Evolutionary conservation across 2,113 vertebrate species (phyloP).

Genomic region (Antechinus stuartii): DNA sequence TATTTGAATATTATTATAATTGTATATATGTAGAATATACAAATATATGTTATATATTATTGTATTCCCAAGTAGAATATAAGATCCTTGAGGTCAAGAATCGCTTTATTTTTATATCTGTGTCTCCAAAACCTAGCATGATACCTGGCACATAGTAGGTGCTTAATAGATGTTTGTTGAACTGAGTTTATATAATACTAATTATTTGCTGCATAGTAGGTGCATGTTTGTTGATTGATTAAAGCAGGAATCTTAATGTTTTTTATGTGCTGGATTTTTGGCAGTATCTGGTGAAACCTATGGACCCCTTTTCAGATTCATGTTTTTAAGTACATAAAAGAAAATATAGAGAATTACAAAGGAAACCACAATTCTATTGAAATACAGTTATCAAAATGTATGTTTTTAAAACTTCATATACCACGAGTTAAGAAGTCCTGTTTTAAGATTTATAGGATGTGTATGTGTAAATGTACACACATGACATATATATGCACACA

Average conservation of each 20-base stretch:
- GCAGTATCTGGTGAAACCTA: neutral
- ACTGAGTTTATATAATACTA: neutral
- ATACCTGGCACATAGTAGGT: neutral
- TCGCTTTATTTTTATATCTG: neutral
- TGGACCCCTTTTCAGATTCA: neutral
- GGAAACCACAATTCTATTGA: neutral
- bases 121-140: neutral
- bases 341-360: neutral
- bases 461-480: too few species aligned
- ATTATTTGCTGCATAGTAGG: neutral
- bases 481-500: too few species aligned
- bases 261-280: neutral
- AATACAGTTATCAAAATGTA: neutral
- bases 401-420: neutral
- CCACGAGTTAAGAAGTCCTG: neutral
- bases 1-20: too few species aligned
- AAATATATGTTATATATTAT: neutral
- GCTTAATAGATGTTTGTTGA: neutral
- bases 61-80: neutral
- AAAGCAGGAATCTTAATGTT: neutral
- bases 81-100: neutral
- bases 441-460: neutral
- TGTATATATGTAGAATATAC: neutral
- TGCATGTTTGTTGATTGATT: neutral
- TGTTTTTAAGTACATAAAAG: neutral